Base-by-base conservation (phyloP, 2,888 invertebrate genomes). In the Dynastes hyllus region DNA sequence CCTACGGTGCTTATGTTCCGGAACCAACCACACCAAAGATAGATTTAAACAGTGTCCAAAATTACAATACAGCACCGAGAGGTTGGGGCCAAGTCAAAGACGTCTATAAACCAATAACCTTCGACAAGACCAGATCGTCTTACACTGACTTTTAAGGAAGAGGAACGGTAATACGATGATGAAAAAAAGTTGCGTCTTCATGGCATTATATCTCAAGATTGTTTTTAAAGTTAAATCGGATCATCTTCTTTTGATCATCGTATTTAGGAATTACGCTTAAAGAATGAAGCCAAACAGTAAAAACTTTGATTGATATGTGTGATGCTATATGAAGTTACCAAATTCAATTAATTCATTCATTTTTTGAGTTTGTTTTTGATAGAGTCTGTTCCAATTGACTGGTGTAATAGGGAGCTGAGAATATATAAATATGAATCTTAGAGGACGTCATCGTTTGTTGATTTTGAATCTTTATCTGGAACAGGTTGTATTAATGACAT, bases 11-110 rank as follows among this genome's bases (percentile, higher is more conserved):
- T 5, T 65, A 76, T 16, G 58, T 11, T n/a, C 79, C 83, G 22
- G 83, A 84, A 70, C 79, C 84, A 11, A 71, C 85, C n/a, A 80
- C 83, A 3, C 84, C 85, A 71, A 86, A 85, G 78, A 79, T 87
- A 61, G 86, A 86, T 79, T 86, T 84, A 76, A 84, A 83, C 78
- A 84, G 82, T 63, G 78, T 87, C 16, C 84, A 90, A 85, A 95
- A 95, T 85, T 96, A 95, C 88, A 96, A 96, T 84, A 95, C 95
- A 0, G 95, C 95, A 50, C 94, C 96, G 3, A 92, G 96, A 50
- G 96, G 96, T 0, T 96, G 96, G 95, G 93, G 93, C 13, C 92
- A 93, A 83, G 91, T 91, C 84, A 91, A 92, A 83, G 91, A 93
- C 69, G 92, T 92, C 82, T 95, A 95, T 89, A 91, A 93, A 79